Percentiles rank a stretch among this genome's conserved stretches.
Conservation (phyloP, 1,140 invertebrate genomes). For the Cotesia chilonis region DNA sequence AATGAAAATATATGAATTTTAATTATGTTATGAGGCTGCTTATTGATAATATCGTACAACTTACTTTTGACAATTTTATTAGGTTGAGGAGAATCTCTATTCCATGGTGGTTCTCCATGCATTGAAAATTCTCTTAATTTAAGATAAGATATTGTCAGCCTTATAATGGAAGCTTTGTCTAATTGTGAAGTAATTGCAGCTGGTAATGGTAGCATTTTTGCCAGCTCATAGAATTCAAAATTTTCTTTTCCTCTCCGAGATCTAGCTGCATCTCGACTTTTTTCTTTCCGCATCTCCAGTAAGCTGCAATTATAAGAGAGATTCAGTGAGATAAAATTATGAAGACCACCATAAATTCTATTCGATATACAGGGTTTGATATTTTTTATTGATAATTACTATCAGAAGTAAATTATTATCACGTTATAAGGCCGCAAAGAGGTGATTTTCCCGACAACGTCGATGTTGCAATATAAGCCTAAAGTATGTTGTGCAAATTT, state of each 20-base stretch:
- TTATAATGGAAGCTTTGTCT: constrained; percentile 98
- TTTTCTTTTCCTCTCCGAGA: constrained; percentile 96
- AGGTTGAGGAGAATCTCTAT: constrained; percentile 75
- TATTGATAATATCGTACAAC: constrained; percentile 39
- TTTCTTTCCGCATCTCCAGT: constrained; percentile 95
- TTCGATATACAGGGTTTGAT: too few species aligned
- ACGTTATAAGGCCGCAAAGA: too few species aligned
- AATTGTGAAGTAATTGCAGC: constrained; percentile 96
- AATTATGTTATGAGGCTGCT: constrained; percentile 5
- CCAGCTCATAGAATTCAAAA: constrained; percentile 97
- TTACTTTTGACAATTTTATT: constrained; percentile 89
- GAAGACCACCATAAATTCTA: too few species aligned
- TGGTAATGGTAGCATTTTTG: constrained; percentile 95
- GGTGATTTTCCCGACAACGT: too few species aligned
- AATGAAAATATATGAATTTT: too few species aligned
- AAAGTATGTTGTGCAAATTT: too few species aligned
- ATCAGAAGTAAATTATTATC: too few species aligned
- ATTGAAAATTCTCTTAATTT: constrained; percentile 94
- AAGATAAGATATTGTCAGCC: constrained; percentile 96
- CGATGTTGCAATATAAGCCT: too few species aligned
- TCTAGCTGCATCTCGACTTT: constrained; percentile 94
- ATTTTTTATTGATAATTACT: too few species aligned
- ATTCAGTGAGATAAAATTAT: background rate
- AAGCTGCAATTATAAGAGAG: constrained; percentile 79
- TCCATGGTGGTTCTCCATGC: constrained; percentile 96